Conservation (phyloP, 2,888 invertebrate genomes). For the Augiades crinisus region DNA sequence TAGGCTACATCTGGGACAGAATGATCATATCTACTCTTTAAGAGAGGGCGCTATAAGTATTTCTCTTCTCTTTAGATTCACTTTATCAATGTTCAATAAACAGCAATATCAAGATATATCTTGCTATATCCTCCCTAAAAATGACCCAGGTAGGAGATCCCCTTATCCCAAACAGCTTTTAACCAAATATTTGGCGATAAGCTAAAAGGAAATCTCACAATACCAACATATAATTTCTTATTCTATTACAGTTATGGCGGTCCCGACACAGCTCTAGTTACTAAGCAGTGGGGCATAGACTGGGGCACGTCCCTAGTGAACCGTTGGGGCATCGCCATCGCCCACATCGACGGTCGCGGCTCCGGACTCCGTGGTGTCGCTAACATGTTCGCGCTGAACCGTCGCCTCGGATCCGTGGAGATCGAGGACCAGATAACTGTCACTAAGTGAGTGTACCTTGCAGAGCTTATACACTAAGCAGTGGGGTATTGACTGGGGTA, state of each 20-base stretch:
- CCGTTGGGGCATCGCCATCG: slow-evolving; percentile 92
- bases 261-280: slow-evolving; percentile 93
- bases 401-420: slow-evolving; percentile 93
- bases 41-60: too few relatives aligned
- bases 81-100: too few relatives aligned
- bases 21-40: too few relatives aligned
- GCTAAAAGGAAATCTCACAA: not conserved
- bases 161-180: not conserved
- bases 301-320: slow-evolving; percentile 95
- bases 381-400: slow-evolving; percentile 90
- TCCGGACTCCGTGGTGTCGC: slow-evolving; percentile 92
- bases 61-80: too few relatives aligned
- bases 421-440: slow-evolving; percentile 95
- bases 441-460: slow-evolving; percentile 85
- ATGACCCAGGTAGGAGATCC: too few relatives aligned
- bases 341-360: slow-evolving; percentile 94
- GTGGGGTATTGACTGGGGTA: slow-evolving; percentile 93
- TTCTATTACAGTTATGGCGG: slow-evolving; percentile 89
- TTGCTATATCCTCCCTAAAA: too few relatives aligned
- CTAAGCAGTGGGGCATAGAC: slow-evolving; percentile 89
- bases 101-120: too few relatives aligned
- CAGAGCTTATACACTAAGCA: too few relatives aligned
- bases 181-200: too few relatives aligned
- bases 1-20: too few relatives aligned
- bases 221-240: not conserved